Evolutionary conservation across 2,888 invertebrate species (phyloP), one percentile per base, ranked within the genome.

Genomic region (Aquatica leii): DNA sequence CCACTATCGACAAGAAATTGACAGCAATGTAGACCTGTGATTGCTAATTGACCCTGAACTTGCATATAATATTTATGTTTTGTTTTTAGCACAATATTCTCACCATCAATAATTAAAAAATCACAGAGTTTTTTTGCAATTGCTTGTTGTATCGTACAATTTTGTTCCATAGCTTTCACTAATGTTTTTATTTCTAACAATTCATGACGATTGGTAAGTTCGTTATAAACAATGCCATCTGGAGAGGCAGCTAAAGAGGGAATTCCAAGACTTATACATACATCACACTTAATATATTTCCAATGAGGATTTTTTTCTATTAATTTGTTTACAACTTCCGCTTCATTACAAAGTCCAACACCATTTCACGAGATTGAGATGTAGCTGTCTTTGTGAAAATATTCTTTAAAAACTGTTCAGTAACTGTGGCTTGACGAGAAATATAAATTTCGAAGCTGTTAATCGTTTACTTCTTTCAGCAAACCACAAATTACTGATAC

Each of bases 111-210:
- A 9, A 31, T 31, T 31, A 31, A 31, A 31, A 31, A 31, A 15
- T 41, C 15, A 41, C 41, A 41, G 5, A 41, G 15, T 41, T 41
- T 41, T 41, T 15, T 41, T 41, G 6, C 41, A 2, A 41, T 41
- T 41, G n/a, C 41, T 41, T 41, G 2, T 14, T 15, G 41, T 41
- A 41, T 15, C 14, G 41, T 14, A 41, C 41, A 41, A 41, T 41
- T 15, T 15, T 41, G 41, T 41, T 41, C 41, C 41, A 41, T 41
- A 3, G 14, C 41, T 15, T 41, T 41, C 15, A 12, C 41, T 41
- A 41, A 41, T 15, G 14, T 41, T 41, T 41, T 41, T 41, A 41
- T 41, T 15, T 41, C 41, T 41, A 41, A 41, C 15, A 41, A 41
- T 3, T 41, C 3, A 41, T 41, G 14, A 15, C 1, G 1, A 4